Percentiles rank a stretch among this genome's conserved stretches.
Conservation (phyloP, 2,888 invertebrate species). For the Criorhina ranunculi region DNA sequence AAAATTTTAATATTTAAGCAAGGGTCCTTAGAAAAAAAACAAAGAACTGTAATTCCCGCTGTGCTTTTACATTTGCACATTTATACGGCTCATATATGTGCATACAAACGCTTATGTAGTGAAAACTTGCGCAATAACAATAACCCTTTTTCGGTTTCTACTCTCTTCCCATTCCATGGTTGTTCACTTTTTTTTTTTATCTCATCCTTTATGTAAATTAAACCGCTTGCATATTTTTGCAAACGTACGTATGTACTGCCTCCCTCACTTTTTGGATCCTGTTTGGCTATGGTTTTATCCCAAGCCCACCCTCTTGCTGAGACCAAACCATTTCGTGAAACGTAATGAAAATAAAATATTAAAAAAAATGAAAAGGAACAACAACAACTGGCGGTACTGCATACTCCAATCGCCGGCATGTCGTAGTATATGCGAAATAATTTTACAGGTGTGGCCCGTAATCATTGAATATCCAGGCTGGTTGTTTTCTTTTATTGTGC, state of each 20-base stretch:
- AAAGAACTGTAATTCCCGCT: background rate
- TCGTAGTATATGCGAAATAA: slow-evolving; percentile 41
- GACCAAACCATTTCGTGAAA: background rate
- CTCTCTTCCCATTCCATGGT: background rate
- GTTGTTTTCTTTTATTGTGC: slow-evolving; percentile 16
- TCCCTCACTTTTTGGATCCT: slow-evolving; percentile 22
- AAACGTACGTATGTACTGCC: slow-evolving; percentile 16
- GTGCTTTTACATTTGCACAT: background rate
- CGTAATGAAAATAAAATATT: slow-evolving; percentile 48
- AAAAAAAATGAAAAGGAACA: slow-evolving; percentile 9
- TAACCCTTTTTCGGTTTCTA: slow-evolving; percentile 2
- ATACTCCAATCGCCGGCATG: slow-evolving; percentile 45
- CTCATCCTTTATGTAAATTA: slow-evolving; percentile 67
- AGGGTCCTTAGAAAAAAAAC: background rate
- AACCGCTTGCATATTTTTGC: slow-evolving; percentile 59
- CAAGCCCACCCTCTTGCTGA: background rate
- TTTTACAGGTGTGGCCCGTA: slow-evolving; percentile 65
- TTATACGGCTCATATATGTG: background rate
- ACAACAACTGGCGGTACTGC: slow-evolving; percentile 12
- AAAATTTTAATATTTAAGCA: background rate
- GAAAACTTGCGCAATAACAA: slow-evolving; percentile 4
- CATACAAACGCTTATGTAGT: background rate
- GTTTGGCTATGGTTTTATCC: background rate
- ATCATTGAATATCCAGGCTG: slow-evolving; percentile 52
- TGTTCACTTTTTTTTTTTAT: background rate